A percentile compares a stretch with the other conserved stretches of the same genome.
Conservation (phyloP, 1,140 invertebrate genomes). For the Bombus superbus region DNA sequence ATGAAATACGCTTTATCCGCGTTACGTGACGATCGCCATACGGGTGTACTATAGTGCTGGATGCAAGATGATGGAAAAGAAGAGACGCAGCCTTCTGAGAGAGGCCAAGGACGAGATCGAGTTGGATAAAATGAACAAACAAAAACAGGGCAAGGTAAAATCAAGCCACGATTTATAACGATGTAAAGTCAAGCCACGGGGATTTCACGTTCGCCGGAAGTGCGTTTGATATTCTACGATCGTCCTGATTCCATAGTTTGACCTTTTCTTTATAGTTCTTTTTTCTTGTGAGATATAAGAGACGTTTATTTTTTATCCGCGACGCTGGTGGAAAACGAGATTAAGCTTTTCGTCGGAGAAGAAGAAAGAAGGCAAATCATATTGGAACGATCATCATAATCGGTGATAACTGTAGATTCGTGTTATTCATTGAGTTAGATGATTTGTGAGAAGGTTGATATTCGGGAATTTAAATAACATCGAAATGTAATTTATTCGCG, state of each 20-base stretch:
- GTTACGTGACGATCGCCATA: conserved; percentile 32
- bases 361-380: too few species aligned
- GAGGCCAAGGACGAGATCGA: conserved; percentile 78
- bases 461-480: too few species aligned
- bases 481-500: too few species aligned
- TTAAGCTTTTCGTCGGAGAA: not conserved
- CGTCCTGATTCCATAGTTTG: not conserved
- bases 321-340: not conserved
- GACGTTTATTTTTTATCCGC: too few species aligned
- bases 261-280: not conserved
- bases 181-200: not conserved
- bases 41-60: conserved; percentile 5
- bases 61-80: conserved; percentile 67
- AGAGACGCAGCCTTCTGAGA: conserved; percentile 70
- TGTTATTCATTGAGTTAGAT: too few species aligned
- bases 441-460: too few species aligned
- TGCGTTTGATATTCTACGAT: not conserved
- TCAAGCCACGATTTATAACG: conserved; percentile 1
- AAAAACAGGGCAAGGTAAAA: conserved; percentile 77
- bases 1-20: not conserved
- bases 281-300: not conserved
- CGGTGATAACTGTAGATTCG: too few species aligned
- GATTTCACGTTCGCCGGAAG: not conserved
- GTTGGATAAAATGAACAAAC: conserved; percentile 74
- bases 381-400: too few species aligned